These are phyloP conservation scores for Distichodus sexfasciatus DNA, from an alignment of 2,797 vertebrate genomes.

Conservation along the genomic window DNA sequence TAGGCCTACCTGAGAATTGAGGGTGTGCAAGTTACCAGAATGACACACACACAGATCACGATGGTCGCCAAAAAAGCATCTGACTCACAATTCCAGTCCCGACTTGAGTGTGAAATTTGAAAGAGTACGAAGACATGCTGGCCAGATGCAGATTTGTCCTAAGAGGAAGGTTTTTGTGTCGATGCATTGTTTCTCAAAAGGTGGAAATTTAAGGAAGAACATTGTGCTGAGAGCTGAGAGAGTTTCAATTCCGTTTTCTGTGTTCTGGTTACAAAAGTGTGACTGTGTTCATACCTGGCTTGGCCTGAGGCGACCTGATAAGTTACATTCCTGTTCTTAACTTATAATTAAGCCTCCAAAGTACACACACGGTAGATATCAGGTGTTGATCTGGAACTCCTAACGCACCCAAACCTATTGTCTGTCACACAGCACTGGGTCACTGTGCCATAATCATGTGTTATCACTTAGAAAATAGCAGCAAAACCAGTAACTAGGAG, in stretches of 20 bases:
- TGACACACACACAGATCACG: neutral
- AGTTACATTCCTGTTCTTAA: neutral
- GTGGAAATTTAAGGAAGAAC: neutral
- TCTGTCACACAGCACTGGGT: neutral
- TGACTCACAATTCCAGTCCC: neutral
- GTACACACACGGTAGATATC: neutral
- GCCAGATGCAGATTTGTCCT: too few relatives aligned
- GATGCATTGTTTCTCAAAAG: neutral
- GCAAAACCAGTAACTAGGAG: too few relatives aligned
- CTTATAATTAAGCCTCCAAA: neutral
- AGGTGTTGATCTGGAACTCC: neutral
- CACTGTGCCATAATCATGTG: neutral
- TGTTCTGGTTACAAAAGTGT: too few relatives aligned
- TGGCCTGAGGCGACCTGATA: too few relatives aligned
- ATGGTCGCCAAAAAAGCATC: neutral
- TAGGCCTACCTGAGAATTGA: neutral
- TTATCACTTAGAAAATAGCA: too few relatives aligned
- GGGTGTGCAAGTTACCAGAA: neutral
- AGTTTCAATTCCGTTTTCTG: slow-evolving; percentile 3
- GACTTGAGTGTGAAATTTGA: neutral
- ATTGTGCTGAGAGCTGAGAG: neutral
- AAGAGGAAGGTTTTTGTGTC: neutral
- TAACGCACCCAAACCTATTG: neutral
- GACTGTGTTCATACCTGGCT: neutral
- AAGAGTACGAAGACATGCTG: neutral